Evolutionary conservation across 1,140 invertebrate genomes (phyloP), one percentile per base, ranked within the genome.

Genomic region (Achatina immaculata): DNA sequence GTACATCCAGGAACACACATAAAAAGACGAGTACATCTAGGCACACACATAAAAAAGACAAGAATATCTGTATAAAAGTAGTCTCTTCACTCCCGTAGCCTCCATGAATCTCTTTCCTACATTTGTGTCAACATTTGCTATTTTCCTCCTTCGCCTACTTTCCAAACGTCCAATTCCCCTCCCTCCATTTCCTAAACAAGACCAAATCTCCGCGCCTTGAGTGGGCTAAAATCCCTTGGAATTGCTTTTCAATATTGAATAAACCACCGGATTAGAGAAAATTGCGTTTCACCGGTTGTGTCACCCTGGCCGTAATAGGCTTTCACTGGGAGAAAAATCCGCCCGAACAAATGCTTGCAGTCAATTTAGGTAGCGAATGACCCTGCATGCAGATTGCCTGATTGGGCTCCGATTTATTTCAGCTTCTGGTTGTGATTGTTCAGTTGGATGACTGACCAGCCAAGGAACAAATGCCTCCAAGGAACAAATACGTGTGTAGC

Each of bases 181-280:
- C 48, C 48, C 48, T 55, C 3, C 19, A 21, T 1, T 19, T 24
- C 16, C 4, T 2, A 55, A 55, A 55, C 19, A 55, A 55, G 19
- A 14, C 31, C 9, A 66, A 66, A 66, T 66, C 65, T 66, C 31
- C 65, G 31, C 28, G 69, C 43, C 38, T 40, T 45, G 69, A 45
- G 69, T 72, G 81, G 58, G 77, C 42, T 78, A 45, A 74, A 78
- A 82, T 82, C 81, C 77, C 40, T 42, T 42, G 74, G 73, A 83
- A 83, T 80, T 83, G 82, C 72, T 83, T 80, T 83, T 80, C 78
- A 80, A 75, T 83, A 83, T 83, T 83, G 82, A 83, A 83, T 83
- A 83, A 83, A 83, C 73, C 74, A 62, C 66, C 48, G 78, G 82
- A 83, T 83, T 72, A 83, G 78, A 62, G 82, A 83, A 83, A 82